Percentiles rank a stretch among this genome's conserved stretches.
phyloP scores from a whole-genome alignment of 2,888 invertebrate genomes.

The Ernsta delagoae region DNA sequence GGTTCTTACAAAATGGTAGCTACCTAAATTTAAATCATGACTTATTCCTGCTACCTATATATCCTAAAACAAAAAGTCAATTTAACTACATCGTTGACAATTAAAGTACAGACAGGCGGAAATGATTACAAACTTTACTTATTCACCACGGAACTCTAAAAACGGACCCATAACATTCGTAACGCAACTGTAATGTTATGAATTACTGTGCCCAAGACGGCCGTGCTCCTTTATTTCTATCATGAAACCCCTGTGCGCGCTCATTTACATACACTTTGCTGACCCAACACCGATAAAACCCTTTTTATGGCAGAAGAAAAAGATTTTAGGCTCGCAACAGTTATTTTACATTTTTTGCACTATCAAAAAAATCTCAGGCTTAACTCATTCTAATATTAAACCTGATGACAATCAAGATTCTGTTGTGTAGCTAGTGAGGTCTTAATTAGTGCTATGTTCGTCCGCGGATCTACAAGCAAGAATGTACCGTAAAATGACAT shows the following conservation, averaged over 20 bases:
- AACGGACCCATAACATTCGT: slow-evolving; percentile 5
- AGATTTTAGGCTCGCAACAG: slow-evolving; percentile 71
- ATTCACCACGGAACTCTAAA: slow-evolving; percentile 1
- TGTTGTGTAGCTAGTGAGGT: too few species aligned
- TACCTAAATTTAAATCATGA: too few species aligned
- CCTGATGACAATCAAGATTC: background rate
- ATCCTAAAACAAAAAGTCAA: too few species aligned
- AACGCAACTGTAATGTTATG: slow-evolving; percentile 47
- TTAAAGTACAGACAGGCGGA: too few species aligned
- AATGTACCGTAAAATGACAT: too few species aligned
- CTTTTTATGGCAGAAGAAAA: slow-evolving; percentile 74
- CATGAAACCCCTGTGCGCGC: slow-evolving; percentile 60
- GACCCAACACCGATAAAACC: slow-evolving; percentile 78
- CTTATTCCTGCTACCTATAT: too few species aligned
- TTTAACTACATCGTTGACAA: too few species aligned
- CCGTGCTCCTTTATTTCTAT: slow-evolving; percentile 69
- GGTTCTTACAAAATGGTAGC: too few species aligned
- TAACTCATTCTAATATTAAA: background rate
- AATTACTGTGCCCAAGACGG: slow-evolving; percentile 62
- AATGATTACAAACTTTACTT: too few species aligned
- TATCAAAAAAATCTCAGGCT: background rate
- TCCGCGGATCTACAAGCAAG: too few species aligned
- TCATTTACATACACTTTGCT: slow-evolving; percentile 82
- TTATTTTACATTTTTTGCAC: slow-evolving; percentile 49
- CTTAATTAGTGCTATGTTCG: too few species aligned